Evolutionary conservation across 2,797 vertebrate species (phyloP), one percentile per base, ranked within the genome.

Genomic region (Rhyacichthys aspro): DNA sequence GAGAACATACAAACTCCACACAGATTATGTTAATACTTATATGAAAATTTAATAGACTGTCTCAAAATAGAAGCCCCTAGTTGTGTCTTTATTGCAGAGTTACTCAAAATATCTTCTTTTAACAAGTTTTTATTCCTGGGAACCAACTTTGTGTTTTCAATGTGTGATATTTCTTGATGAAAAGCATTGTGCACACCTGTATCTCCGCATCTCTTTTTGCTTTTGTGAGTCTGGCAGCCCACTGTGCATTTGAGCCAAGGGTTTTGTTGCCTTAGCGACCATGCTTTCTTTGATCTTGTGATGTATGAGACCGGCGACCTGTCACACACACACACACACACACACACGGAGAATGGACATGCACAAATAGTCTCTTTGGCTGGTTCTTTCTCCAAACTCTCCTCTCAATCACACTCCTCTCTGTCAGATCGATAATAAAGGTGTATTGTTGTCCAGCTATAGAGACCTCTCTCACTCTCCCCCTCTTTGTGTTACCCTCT

Each of bases 361-460:
- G 65, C 54, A 63, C 59, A 70, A 59, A 69, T 59, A 53, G 49
- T 37, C 1, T 9, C 76, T 49, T 69, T 70, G 57, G 49, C 44
- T 11, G n/a, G 34, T 47, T 78, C 63, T 59, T 44, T 42, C 59
- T 70, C 60, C 65, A 79, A 70, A 67, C 49, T 57, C 39, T 43
- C 45, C 60, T 70, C 55, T 71, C 76, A 60, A 78, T 79, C 70
- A 72, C 73, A 63, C 72, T 61, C 15, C 60, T 9, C 7, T 28
- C 76, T 59, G 78, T 83, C 82, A 84, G 83, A 87, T 85, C 71
- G 58, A 75, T 85, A 83, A 86, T 85, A 78, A 84, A 82, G 78
- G 81, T 84, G 75, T 83, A 83, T 88, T 88, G 75, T 89, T 81
- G 75, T 76, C 59, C 65, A 50, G 66, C 75, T 76, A 63, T 68